Percentiles rank a stretch among this genome's conserved stretches.
Evolutionary conservation across 2,113 vertebrate species (phyloP).

Genomic region (Poeciliopsis retropinna): DNA sequence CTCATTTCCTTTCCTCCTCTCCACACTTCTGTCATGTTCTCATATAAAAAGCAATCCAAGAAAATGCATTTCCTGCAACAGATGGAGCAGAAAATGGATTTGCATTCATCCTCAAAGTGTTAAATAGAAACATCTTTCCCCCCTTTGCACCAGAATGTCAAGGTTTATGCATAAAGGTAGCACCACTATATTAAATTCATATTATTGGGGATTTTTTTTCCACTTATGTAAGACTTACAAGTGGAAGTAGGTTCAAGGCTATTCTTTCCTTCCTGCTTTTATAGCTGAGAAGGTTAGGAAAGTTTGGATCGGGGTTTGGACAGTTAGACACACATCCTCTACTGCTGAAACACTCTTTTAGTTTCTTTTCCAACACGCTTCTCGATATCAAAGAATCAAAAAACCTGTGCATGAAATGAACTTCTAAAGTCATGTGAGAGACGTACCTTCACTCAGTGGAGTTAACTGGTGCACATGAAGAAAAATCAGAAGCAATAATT

Average conservation of each 20-base stretch:
- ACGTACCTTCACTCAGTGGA: neutral
- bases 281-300: conserved; percentile 3
- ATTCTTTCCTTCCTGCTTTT: conserved; percentile 30
- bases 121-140: conserved; percentile 41
- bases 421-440: conserved; percentile 25
- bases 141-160: conserved; percentile 18
- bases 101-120: conserved; percentile 51
- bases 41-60: conserved; percentile 53
- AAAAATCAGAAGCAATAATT: conserved; percentile 43
- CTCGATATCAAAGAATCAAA: conserved; percentile 69
- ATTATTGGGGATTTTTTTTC: conserved; percentile 26
- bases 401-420: conserved; percentile 45
- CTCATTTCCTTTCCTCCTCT: conserved; percentile 22
- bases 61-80: conserved; percentile 62
- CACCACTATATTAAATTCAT: conserved; percentile 20
- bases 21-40: conserved; percentile 30
- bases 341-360: conserved; percentile 37
- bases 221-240: conserved; percentile 15
- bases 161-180: conserved; percentile 20
- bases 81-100: conserved; percentile 72
- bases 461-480: conserved; percentile 22
- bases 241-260: neutral
- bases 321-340: conserved; percentile 10
- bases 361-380: conserved; percentile 51
- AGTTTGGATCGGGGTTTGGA: conserved; percentile 29